phyloP scores from a whole-genome alignment of 2,888 invertebrate species.

The Hylaea fasciaria region DNA sequence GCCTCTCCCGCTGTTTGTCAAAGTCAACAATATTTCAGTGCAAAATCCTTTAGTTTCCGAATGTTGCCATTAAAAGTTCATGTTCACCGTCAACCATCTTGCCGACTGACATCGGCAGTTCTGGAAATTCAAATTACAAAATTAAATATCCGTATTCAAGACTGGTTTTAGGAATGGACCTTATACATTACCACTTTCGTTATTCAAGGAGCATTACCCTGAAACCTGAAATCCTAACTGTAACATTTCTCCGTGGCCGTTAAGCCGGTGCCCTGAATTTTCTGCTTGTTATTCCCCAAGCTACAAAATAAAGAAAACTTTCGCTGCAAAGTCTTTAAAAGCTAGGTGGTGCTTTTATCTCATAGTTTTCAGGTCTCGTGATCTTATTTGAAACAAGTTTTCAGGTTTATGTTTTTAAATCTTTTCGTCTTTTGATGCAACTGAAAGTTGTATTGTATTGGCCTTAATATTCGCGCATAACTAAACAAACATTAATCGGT shows the following conservation, averaged over 20 bases:
- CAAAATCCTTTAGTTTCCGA: too few relatives aligned
- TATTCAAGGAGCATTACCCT: slow-evolving; percentile 48
- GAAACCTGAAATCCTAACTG: slow-evolving; percentile 33
- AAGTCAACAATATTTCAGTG: too few relatives aligned
- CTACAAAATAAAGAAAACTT: slow-evolving; percentile 32
- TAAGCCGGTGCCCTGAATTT: slow-evolving; percentile 21
- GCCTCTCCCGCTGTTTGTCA: too few relatives aligned
- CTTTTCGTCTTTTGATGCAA: too few relatives aligned
- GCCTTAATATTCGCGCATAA: too few relatives aligned
- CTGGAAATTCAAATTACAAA: neutral
- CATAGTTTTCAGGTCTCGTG: slow-evolving; percentile 32
- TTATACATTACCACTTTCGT: slow-evolving; percentile 49
- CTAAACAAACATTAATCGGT: too few relatives aligned
- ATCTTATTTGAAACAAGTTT: slow-evolving; percentile 34
- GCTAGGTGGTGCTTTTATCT: slow-evolving; percentile 33
- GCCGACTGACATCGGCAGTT: neutral
- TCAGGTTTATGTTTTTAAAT: slow-evolving; percentile 26
- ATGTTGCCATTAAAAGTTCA: too few relatives aligned
- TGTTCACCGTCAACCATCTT: neutral
- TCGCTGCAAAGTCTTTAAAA: slow-evolving; percentile 27
- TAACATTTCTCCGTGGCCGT: slow-evolving; percentile 14
- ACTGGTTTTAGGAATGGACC: slow-evolving; percentile 43
- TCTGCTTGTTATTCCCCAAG: slow-evolving; percentile 26
- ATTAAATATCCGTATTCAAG: slow-evolving; percentile 41
- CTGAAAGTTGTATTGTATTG: too few relatives aligned